Conservation (phyloP, 2,113 vertebrate genomes). For the Oryctolagus cuniculus region DNA sequence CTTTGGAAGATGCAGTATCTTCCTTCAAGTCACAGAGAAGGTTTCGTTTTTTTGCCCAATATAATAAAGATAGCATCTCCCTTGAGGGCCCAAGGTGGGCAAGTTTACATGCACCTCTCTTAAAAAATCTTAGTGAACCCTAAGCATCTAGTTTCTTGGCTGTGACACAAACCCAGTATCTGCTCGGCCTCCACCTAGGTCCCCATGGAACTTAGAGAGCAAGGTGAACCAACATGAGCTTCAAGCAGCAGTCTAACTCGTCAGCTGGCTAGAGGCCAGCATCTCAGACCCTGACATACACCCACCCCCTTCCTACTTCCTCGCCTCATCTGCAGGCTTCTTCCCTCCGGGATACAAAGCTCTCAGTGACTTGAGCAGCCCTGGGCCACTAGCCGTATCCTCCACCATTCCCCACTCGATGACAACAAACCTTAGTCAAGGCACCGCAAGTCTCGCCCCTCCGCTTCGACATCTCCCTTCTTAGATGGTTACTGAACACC, state of each 20-base stretch:
- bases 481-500: too few relatives aligned
- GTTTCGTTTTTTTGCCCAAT: background rate
- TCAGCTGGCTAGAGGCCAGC: background rate
- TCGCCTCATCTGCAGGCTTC: background rate
- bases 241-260: background rate
- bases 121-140: background rate
- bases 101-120: background rate
- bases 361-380: background rate
- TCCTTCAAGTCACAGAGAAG: background rate
- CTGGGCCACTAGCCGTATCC: too few relatives aligned
- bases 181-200: too few relatives aligned
- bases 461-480: too few relatives aligned
- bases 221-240: background rate
- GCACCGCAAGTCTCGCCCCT: too few relatives aligned
- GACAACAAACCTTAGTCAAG: too few relatives aligned
- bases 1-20: background rate
- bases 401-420: background rate
- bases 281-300: background rate
- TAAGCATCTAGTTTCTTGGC: background rate
- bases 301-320: background rate
- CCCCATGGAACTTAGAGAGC: background rate
- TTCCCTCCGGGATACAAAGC: background rate
- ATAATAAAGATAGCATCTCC: constrained; percentile 12
- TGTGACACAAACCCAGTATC: background rate
- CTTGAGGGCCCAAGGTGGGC: background rate